Conservation (phyloP, 2,113 vertebrate species). For the Cyphomyrus plagiostoma region DNA sequence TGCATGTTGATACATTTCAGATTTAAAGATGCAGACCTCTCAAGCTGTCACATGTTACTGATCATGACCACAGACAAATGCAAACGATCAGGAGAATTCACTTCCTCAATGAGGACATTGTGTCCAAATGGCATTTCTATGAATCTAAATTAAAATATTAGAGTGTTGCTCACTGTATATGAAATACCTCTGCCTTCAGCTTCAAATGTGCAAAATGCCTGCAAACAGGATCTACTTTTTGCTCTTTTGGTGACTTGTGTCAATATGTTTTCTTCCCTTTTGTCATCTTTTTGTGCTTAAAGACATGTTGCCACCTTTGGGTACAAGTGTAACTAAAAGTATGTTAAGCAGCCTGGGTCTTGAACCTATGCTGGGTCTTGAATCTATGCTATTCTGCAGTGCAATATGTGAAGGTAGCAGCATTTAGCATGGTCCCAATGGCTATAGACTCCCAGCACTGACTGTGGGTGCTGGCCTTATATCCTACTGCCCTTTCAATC, state of each 20-base stretch:
- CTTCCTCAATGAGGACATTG: not conserved
- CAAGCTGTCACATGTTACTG: not conserved
- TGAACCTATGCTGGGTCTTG: not conserved
- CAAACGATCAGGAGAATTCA: not conserved
- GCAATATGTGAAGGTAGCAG: not conserved
- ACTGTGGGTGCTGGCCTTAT: not conserved
- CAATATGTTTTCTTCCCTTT: not conserved
- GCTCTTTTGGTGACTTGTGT: not conserved
- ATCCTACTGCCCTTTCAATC: not conserved
- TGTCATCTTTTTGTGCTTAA: not conserved
- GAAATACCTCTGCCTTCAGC: not conserved
- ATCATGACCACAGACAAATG: not conserved
- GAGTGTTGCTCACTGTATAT: not conserved
- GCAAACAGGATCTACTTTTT: not conserved
- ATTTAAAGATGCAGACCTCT: not conserved
- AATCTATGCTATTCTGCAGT: not conserved
- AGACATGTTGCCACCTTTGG: not conserved
- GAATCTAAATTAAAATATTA: not conserved
- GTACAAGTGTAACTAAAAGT: not conserved
- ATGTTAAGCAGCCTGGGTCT: not conserved
- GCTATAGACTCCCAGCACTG: not conserved
- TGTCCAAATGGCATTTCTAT: not conserved
- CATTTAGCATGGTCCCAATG: not conserved
- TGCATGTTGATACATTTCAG: not conserved
- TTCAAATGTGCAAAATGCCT: not conserved